Evolutionary conservation across 2,113 vertebrate species (phyloP), one percentile per base, ranked within the genome.

Genomic region (Polypterus bichir): DNA sequence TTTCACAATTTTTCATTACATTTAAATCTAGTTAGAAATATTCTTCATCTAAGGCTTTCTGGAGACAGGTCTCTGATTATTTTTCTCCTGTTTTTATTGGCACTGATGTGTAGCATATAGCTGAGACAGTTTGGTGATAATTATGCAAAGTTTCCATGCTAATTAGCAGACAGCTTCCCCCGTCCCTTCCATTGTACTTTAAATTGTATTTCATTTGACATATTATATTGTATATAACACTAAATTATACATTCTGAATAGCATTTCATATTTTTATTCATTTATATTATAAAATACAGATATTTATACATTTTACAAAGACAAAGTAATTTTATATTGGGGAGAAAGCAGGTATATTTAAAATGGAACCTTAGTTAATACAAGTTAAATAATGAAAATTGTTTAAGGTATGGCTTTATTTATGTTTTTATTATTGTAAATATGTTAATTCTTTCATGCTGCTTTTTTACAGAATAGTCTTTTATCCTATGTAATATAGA

Each of bases 201-300:
- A 83, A 81, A 86, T 83, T 79, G 77, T 86, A 85, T 84, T 84
- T 84, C 80, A 74, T 83, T 80, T 86, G 85, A 86, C 81, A 85
- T 80, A 84, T 82, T 76, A 86, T 86, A 84, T 82, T 76, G 85
- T 86, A 80, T 86, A 84, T 86, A 84, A 27, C 83, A 82, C 83
- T 85, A 80, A 79, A 88, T 88, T 86, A 86, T 85, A 80, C 81
- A 88, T 86, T 86, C 81, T 81, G 82, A 86, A 76, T 83, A 78
- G 78, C 51, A 81, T 82, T 85, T 80, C 79, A 81, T 80, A 79
- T 73, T 76, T 85, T 75, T 68, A 77, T 80, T 81, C 76, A 73
- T 77, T 83, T 80, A 71, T 76, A 78, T 74, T 76, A 76, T 73
- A 67, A 79, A 77, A 78, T 9, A 8, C n/a, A 7, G 9, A 45